Evolutionary conservation across 2,113 vertebrate species (phyloP), one percentile per base, ranked within the genome.

Genomic region (Gorsachius goisagi): DNA sequence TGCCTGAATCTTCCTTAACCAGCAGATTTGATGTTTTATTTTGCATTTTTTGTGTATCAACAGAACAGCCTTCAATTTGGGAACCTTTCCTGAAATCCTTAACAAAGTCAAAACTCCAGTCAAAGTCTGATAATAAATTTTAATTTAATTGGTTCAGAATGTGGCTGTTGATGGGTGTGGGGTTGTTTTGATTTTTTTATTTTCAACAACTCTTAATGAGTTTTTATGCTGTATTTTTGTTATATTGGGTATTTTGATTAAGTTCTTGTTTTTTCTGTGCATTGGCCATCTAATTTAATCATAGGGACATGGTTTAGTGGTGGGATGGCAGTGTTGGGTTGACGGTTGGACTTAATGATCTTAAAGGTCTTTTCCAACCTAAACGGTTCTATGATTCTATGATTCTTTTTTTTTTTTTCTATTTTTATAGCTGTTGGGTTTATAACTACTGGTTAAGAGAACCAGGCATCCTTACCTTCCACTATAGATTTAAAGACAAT

Each of bases 1-100:
- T 97, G 93, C 89, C 88, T 96, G 93, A 97, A 88, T 90, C 86
- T 93, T 96, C 69, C 82, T 94, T 93, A 97, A 96, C 90, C 97
- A 98, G 96, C 91, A 95, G 85, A 74, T 71, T 81, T 98, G 81
- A 93, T 94, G 83, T 85, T 67, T 67, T 95, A 28, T 49, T 60
- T 95, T 88, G 28, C 22, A 1, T 45, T 14, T 71, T 52, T 58
- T 47, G 3, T 67, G 19, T 47, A 52, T 32, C 21, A 49, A n/a
- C 10, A 63, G 21, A 79, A 53, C 18, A 80, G 33, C 47, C 66
- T 77, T 90, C 12, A 64, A 10, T 83, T 86, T 73, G 49, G 11
- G n/a, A 68, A 59, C 64, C 12, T 68, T 89, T 88, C 37, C 59
- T 87, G 30, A 82, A 90, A 50, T 83, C 27, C 13, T 33, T 78